Evolutionary conservation across 2,888 invertebrate genomes (phyloP), one percentile per base, ranked within the genome.

Genomic region (Leptopilina myrica): DNA sequence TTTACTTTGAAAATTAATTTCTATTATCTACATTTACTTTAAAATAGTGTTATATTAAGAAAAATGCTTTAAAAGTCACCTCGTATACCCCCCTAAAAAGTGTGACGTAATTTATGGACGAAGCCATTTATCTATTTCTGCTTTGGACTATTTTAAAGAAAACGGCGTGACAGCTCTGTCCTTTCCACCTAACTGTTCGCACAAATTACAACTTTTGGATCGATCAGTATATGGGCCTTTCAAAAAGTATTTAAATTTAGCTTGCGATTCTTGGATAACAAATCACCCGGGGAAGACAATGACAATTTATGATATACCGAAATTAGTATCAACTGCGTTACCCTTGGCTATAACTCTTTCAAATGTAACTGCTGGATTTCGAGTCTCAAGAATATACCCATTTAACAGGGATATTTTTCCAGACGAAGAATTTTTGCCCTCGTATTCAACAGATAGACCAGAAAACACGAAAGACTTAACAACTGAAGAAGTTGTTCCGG

Each of bases 121-220:
- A n/a, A n/a, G n/a, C 4, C 82, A 81, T 43, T 65, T 78, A 40
- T 76, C 79, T 1, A 33, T 82, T 9, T 33, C 76, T 15, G 81
- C 84, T 14, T 78, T 90, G 46, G 83, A 90, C 78, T 86, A 82
- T 75, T 87, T 86, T 43, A 88, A 87, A 84, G 84, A 86, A 40
- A 87, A 88, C 82, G 89, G 89, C 7, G 85, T 91, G 15, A 81
- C 86, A 6, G 66, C 90, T 77, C 80, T 91, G 14, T 85, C 88
- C 15, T 86, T 90, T 78, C 88, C 89, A 5, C 88, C 89, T 3
- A 89, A 43, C 8, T 43, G 43, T 43, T 43, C 43, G 43, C 43
- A 43, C 43, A 88, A 88, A 77, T 78, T 90, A 33, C 90, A 91
- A 81, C 90, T 89, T 11, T 81, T 89, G 2, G 88, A 90, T 80